Evolutionary conservation across 2,888 invertebrate species (phyloP), one percentile per base, ranked within the genome.

Genomic region (Acanthoscelides obtectus): DNA sequence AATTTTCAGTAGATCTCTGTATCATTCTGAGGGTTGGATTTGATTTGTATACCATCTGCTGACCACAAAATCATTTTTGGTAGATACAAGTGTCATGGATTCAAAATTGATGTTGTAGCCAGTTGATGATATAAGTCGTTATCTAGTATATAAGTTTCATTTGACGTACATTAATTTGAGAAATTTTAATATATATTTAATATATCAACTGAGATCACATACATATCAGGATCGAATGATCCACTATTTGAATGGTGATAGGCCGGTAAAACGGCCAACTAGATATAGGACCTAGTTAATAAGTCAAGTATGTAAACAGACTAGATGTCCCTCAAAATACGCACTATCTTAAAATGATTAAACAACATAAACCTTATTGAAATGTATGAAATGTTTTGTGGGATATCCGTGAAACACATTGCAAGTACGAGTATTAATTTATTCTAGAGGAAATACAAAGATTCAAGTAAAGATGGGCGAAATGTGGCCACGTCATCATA

Each of bases 141-240:
- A 45, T 45, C 45, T 45, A 45, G 45, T 45, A 45, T 45, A 64
- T 66, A 71, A 65, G 22, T 72, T 71, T 45, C 69, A 66, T 45
- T 45, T 45, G 17, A 12, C 45, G 45, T 45, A 70, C 66, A 70
- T 67, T 63, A 27, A 68, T 22, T 63, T 76, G 21, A 20, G 63
- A 71, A 70, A 21, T 69, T 70, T 76, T 76, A 73, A 71, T 70
- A 75, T 71, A 77, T 73, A 73, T 75, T 79, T 78, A 80, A 81
- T 81, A 84, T 84, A 85, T 85, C 86, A 86, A 86, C 86, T 86
- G 82, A 86, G 85, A 85, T 84, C 85, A 81, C 83, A 84, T 83
- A 85, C 86, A 86, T 86, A 86, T 86, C 86, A 86, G 85, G 85
- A 84, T 84, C 85, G 72, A 77, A 77, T 79, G 84, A 84, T 82